Percentiles rank a stretch among this genome's conserved stretches.
Evolutionary conservation across 2,797 vertebrate species (phyloP).

Genomic region (Acanthurus lineatus): DNA sequence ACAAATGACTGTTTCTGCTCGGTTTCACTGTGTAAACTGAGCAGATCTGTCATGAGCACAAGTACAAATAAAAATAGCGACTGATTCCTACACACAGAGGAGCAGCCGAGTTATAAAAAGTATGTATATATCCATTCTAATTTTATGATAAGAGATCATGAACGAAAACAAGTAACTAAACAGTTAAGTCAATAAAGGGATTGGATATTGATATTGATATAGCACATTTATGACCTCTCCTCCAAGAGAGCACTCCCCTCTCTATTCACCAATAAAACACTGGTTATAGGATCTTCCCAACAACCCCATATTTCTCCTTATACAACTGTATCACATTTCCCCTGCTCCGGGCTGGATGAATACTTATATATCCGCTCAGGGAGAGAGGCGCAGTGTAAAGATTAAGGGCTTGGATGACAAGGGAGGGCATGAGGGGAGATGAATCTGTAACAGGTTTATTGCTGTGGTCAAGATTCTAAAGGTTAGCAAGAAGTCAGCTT

Average conservation of each 20-base stretch:
- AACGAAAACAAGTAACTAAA: slow-evolving; percentile 66
- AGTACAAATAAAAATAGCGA: slow-evolving; percentile 52
- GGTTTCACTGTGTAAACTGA: slow-evolving; percentile 43
- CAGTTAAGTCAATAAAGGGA: slow-evolving; percentile 76
- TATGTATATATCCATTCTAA: slow-evolving; percentile 44
- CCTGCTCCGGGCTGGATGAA: slow-evolving; percentile 71
- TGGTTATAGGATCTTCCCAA: slow-evolving; percentile 76
- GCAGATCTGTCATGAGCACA: slow-evolving; percentile 32
- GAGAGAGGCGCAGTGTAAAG: slow-evolving; percentile 73
- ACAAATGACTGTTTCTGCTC: slow-evolving; percentile 54
- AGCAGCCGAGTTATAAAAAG: slow-evolving; percentile 24
- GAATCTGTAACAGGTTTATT: slow-evolving; percentile 80
- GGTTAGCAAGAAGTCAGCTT: slow-evolving; percentile 80
- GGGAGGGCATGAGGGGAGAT: slow-evolving; percentile 74
- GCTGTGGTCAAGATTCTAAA: slow-evolving; percentile 80
- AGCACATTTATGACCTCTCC: slow-evolving; percentile 72
- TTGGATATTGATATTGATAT: slow-evolving; percentile 74
- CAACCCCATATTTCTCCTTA: slow-evolving; percentile 80
- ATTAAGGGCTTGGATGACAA: slow-evolving; percentile 81
- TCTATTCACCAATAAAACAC: slow-evolving; percentile 73
- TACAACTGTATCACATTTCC: slow-evolving; percentile 79
- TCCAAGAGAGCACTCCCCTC: slow-evolving; percentile 61
- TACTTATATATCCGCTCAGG: slow-evolving; percentile 72
- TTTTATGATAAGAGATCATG: slow-evolving; percentile 59
- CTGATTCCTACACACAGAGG: slow-evolving; percentile 30